Evolutionary conservation across 2,888 invertebrate genomes (phyloP), one percentile per base, ranked within the genome.

Genomic region (Rhorus exstirpatorius): DNA sequence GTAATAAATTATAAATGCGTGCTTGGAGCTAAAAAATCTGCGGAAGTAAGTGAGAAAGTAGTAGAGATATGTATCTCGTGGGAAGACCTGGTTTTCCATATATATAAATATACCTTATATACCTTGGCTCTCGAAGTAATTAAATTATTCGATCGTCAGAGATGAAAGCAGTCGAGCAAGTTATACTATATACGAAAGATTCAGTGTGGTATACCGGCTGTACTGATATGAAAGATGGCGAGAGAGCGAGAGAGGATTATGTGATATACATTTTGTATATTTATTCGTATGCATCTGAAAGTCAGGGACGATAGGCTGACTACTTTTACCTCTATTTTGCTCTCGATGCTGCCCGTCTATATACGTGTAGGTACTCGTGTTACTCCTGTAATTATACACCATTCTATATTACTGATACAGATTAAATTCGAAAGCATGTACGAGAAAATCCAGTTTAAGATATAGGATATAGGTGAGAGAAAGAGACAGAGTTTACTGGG

Each of bases 301-400:
- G 80, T 80, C 80, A 75, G 53, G 74, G 53, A 17, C 53, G 67
- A 53, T 53, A 8, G 19, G 61, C 67, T 19, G 14, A 21, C 44
- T 10, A 19, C 31, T 21, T 41, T 44, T 44, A 26, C 12, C 14
- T 31, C 1, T 0, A 53, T 24, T 44, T 6, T 19, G 68, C 51
- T 81, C 65, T 51, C 19, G 53, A 31, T 61, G 26, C 67, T 72
- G 46, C 44, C 44, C 60, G 31, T 70, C 70, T 19, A 4, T 3
- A 68, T 61, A 67, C 60, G 31, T 70, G 76, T 19, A 4, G 6
- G 74, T 61, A 67, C 68, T 77, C 74, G 21, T 38, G 55, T 81
- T 81, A 72, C 81, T 72, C 74, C n/a, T 49, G 78, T 75, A 81
- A 78, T 78, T 67, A 68, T 74, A 81, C 55, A 70, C 81, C 74